phyloP scores from a whole-genome alignment of 1,140 invertebrate species.

The Phymorhynchus buccinoides region DNA sequence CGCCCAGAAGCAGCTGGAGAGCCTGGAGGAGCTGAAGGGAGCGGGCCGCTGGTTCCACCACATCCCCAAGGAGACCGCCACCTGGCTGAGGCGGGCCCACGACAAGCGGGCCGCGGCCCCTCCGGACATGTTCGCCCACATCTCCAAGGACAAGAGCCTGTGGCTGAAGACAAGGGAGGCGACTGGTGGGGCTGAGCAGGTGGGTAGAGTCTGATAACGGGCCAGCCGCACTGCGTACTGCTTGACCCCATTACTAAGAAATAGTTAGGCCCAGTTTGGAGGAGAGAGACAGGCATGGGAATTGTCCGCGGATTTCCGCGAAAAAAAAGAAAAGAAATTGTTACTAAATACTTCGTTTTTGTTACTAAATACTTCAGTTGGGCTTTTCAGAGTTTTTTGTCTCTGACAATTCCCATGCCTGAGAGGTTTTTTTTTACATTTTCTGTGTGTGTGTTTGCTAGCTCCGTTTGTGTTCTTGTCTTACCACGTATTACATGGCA shows the following conservation, averaged over 20 bases:
- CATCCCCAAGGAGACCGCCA: slow-evolving; percentile 7
- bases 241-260: neutral
- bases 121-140: slow-evolving; percentile 32
- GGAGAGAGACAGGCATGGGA: too few relatives aligned
- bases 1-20: slow-evolving; percentile 21
- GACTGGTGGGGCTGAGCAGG: neutral
- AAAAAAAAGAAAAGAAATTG: too few relatives aligned
- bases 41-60: slow-evolving; percentile 27
- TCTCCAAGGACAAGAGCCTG: slow-evolving; percentile 5
- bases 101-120: neutral
- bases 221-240: neutral
- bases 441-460: slow-evolving; percentile 4
- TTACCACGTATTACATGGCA: too few relatives aligned
- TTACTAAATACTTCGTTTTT: too few relatives aligned
- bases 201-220: neutral
- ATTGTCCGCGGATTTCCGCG: neutral
- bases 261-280: neutral
- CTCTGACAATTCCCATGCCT: too few relatives aligned
- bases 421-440: too few relatives aligned
- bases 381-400: too few relatives aligned
- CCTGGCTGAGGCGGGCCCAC: slow-evolving; percentile 25
- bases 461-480: too few relatives aligned
- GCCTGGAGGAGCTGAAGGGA: slow-evolving; percentile 30
- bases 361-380: too few relatives aligned
- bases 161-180: neutral